Base-by-base conservation (phyloP, 2,888 invertebrate genomes). In the Diarsia dahlii region DNA sequence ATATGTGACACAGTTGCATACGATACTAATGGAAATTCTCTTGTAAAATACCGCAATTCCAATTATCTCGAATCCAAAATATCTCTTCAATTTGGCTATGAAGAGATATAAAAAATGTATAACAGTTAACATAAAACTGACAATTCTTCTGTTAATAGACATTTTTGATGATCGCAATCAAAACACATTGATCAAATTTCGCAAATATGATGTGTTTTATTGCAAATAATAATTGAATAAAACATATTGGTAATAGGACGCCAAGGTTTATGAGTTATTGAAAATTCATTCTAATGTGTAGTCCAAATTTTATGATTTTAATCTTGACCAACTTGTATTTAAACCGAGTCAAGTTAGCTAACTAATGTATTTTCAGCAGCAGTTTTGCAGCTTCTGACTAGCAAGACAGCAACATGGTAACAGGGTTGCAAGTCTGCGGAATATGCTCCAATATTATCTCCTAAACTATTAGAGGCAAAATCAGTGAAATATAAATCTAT, bases 201-300 rank as follows among this genome's bases (percentile, higher is more conserved):
- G 81, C 75, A 85, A 86, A 81, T 60, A 70, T 62, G 18, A 63
- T 75, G 52, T 75, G 67, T 74, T 76, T 76, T 81, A 85, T 86
- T 86, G 60, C 76, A 81, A 81, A 77, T 72, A 74, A 75, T 74
- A 68, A 76, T 76, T 48, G 23, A 72, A 76, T 75, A 65, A 74
- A 78, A 73, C 52, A 65, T 68, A 65, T 77, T 73, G 65, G 71
- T 72, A 62, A 72, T 66, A 50, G 64, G 74, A 23, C 18, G 18
- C 50, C 87, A 85, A 84, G 84, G 84, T 79, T 84, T 81, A 79
- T 64, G 74, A 68, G 23, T 5, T 34, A 66, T 58, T 48, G 58
- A 77, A 60, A 45, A 45, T 62, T 8, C 18, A 65, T 39, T 75
- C n/a, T 20, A 39, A 75, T 60, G 28, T 60, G 28, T 34, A 23